These are phyloP conservation scores for Pseudochromis fuscus DNA, from an alignment of 2,797 vertebrate genomes.

Conservation along the genomic window DNA sequence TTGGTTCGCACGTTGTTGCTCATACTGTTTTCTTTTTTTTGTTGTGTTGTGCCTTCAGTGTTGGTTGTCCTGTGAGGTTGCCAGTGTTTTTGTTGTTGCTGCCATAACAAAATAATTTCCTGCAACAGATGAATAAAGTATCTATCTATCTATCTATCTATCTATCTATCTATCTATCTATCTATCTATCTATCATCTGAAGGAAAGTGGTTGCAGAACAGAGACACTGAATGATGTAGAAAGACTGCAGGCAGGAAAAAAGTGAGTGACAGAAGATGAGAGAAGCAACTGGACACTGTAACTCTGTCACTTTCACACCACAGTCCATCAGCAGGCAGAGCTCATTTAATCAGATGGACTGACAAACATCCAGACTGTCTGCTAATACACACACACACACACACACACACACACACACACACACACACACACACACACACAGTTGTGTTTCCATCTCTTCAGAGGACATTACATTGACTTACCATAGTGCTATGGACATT, in stretches of 20 bases:
- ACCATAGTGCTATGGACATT: neutral
- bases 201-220: neutral
- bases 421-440: neutral
- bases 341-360: slow-evolving; percentile 71
- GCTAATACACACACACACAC: slow-evolving; percentile 35
- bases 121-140: no score
- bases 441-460: slow-evolving; percentile 6
- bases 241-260: neutral
- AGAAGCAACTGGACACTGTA: slow-evolving; percentile 48
- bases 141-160: no score
- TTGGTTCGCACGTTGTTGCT: no score
- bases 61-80: no score
- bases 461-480: slow-evolving; percentile 4
- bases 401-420: slow-evolving; percentile 37
- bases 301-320: slow-evolving; percentile 59
- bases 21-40: no score
- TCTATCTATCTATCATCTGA: no score
- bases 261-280: slow-evolving; percentile 41
- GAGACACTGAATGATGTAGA: neutral
- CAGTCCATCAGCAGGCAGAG: slow-evolving; percentile 37
- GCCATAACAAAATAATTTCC: no score
- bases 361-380: slow-evolving; percentile 68
- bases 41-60: no score
- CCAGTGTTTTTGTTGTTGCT: no score
- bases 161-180: no score